Base-by-base conservation (phyloP, 2,888 invertebrate species). In the Drosophila yooni region DNA sequence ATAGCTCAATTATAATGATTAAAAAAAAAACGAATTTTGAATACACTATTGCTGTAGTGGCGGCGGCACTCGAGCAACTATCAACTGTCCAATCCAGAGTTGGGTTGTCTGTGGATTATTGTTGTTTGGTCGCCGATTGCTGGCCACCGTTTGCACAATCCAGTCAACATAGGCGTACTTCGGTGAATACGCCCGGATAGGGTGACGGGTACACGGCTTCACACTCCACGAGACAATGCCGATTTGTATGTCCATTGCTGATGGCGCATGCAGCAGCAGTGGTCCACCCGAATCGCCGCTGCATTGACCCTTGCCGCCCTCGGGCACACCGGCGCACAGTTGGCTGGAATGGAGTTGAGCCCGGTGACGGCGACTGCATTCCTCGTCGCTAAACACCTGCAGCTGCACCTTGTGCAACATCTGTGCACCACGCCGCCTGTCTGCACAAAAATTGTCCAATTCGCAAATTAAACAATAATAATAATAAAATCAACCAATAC, bases 141-240 rank as follows among this genome's bases (percentile, higher is more conserved):
- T 56, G 4, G 78, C 79, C 27, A 92, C 83, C 1, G 89, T 91
- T n/a, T 81, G 50, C 34, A 79, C 72, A 65, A 93, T 92, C 93
- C 93, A 93, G 51, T 91, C 88, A n/a, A 93, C 82, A 74, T 92
- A 92, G 7, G 85, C 91, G 0, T 2, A 94, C 93, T 74, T 92
- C 92, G 1, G 94, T 93, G 58, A 92, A 94, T 13, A 94, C 93
- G 7, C 94, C 94, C 1, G 94, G 94, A 79, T 92, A 93, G 15
- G 93, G 93, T 2, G 91, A 6, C 89, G 76, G 0, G 93, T 91
- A 58, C 94, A 94, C 4, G 94, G 94, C 78, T 94, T 94, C 0
- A 91, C 79, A 64, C 93, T 93, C 94, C 94, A 94, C 0, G 94
- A 94, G 2, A 94, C 94, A 40, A 94, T 91, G 27, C 94, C 94